Conservation (phyloP, 1,140 invertebrate genomes). For the Hyphantria cunea region DNA sequence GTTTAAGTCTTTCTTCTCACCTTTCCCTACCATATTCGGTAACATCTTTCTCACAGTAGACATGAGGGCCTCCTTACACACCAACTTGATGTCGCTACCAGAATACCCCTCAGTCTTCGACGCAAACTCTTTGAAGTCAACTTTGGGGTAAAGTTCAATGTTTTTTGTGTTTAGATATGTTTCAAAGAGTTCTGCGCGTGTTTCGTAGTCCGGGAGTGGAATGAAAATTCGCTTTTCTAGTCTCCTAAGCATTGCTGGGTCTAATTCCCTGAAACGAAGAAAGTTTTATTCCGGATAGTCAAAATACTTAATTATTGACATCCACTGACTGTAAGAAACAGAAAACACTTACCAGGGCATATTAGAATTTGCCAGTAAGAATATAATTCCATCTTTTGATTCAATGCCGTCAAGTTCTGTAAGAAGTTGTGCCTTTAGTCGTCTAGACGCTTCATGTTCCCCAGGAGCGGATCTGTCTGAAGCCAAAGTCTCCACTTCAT, state of each 20-base stretch:
- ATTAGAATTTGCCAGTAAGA: conserved; percentile 95
- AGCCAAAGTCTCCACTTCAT: conserved; percentile 96
- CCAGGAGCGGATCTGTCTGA: conserved; percentile 86
- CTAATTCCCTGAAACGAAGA: conserved; percentile 90
- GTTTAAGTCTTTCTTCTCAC: too few species aligned
- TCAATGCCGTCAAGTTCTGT: conserved; percentile 94
- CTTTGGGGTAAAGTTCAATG: conserved; percentile 56
- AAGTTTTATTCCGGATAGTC: too few species aligned
- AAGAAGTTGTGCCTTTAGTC: conserved; percentile 96
- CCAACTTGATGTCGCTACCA: conserved; percentile 92
- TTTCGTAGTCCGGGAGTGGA: conserved; percentile 86
- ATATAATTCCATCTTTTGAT: conserved; percentile 84
- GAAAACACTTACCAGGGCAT: conserved; percentile 91
- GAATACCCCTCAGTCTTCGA: conserved; percentile 89
- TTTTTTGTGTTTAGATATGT: conserved; percentile 79
- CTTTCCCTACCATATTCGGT: conserved; percentile 48
- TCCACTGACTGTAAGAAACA: too few species aligned
- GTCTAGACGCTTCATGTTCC: conserved; percentile 95
- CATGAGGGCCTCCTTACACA: conserved; percentile 94
- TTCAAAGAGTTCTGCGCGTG: conserved; percentile 86
- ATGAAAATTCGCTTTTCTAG: conserved; percentile 95
- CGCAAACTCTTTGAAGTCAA: conserved; percentile 83
- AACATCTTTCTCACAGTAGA: conserved; percentile 65
- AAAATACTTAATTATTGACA: too few species aligned
- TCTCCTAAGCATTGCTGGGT: conserved; percentile 92